These are phyloP conservation scores for Chaenocephalus aceratus DNA, from an alignment of 2,113 vertebrate species.

Conservation along the genomic window DNA sequence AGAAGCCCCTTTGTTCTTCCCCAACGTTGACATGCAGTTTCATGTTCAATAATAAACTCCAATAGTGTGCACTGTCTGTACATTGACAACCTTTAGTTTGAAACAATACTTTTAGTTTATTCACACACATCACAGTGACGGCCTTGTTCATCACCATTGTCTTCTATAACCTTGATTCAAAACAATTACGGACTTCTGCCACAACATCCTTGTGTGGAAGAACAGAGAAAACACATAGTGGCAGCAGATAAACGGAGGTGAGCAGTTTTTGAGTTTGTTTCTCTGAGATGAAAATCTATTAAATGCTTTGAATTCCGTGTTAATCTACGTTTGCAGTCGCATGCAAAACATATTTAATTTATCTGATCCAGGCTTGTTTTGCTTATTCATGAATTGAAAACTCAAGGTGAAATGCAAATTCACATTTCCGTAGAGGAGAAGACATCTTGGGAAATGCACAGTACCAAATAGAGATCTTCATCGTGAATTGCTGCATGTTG, in stretches of 20 bases:
- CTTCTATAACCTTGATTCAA: constrained; percentile 11
- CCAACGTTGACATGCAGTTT: not conserved
- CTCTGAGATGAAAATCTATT: constrained; percentile 15
- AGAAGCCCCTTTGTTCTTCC: constrained; percentile 3
- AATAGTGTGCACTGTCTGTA: not conserved
- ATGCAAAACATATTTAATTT: not conserved
- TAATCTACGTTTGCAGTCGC: not conserved
- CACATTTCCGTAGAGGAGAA: not conserved
- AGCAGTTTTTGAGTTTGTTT: constrained; percentile 23
- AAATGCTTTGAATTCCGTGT: not conserved
- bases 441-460: not conserved
- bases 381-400: not conserved
- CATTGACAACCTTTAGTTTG: constrained; percentile 1
- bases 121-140: not conserved
- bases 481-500: constrained; percentile 8
- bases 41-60: not conserved
- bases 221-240: not conserved
- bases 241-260: constrained; percentile 20
- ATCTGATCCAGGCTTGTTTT: not conserved
- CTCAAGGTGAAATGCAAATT: constrained; percentile 10
- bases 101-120: not conserved
- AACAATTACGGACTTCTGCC: not conserved
- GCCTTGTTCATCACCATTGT: not conserved
- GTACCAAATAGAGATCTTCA: not conserved
- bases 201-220: not conserved